Evolutionary conservation across 2,888 invertebrate genomes (phyloP).

Genomic region (Coleophora deauratella): DNA sequence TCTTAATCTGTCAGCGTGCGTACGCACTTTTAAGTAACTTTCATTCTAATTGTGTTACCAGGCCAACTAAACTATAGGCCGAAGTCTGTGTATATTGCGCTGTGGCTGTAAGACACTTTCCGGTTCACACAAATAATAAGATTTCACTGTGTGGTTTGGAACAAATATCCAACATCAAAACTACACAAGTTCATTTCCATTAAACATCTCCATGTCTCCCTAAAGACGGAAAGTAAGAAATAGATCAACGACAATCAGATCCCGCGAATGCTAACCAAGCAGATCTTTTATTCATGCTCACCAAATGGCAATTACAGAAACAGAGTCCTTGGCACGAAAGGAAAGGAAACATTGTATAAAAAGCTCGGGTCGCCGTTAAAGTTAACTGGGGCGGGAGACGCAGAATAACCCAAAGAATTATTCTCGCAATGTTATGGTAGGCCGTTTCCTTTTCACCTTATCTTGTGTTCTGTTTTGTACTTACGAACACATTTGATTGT

Average conservation of each 20-base stretch:
- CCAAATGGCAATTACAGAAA: conserved; percentile 59
- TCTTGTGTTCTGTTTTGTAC: conserved; percentile 20
- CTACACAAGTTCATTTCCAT: neutral
- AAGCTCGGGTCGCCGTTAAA: conserved; percentile 30
- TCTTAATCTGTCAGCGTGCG: too few relatives aligned
- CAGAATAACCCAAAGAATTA: conserved; percentile 31
- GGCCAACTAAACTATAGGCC: too few relatives aligned
- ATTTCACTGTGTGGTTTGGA: too few relatives aligned
- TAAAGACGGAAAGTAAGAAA: conserved; percentile 30
- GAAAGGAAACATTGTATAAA: conserved; percentile 29
- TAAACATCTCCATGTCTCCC: neutral
- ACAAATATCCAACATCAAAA: neutral
- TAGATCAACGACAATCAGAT: conserved; percentile 49
- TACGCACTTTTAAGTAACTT: too few relatives aligned
- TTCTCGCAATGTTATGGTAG: conserved; percentile 38
- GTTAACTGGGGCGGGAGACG: conserved; percentile 31
- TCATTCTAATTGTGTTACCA: too few relatives aligned
- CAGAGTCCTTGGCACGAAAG: conserved; percentile 26
- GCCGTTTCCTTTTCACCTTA: conserved; percentile 38
- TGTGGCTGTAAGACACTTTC: too few relatives aligned
- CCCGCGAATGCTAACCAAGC: conserved; percentile 47
- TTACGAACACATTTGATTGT: conserved; percentile 1
- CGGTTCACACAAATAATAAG: too few relatives aligned
- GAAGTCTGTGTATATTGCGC: too few relatives aligned
- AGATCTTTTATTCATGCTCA: conserved; percentile 58